Base-by-base conservation (phyloP, 2,113 vertebrate genomes). In the Lampris incognitus region DNA sequence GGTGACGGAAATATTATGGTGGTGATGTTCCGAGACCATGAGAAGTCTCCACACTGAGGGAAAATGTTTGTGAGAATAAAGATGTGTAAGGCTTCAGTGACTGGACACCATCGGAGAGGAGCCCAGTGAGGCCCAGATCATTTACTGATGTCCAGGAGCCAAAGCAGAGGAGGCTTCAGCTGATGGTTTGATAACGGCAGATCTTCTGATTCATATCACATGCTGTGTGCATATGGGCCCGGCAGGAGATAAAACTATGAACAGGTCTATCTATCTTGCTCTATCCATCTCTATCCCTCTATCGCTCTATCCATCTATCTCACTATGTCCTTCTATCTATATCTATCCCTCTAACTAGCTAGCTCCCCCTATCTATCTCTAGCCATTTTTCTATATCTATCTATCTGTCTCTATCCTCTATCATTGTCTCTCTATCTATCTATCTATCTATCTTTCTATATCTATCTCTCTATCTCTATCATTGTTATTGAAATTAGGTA, bases 61-160 rank as follows among this genome's bases (percentile, higher is more conserved):
- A 69, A 77, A 60, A 57, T 76, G 70, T 54, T 54, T 70, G 60
- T 78, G 69, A 58, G 74, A 79, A 74, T 55, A 79, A 63, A 83
- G 76, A 88, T 86, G 74, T 60, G 83, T 82, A 67, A 63, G 80
- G 83, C 76, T 79, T 79, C 72, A 62, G 77, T 61, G 77, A 57
- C 11, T 13, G 10, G 10, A 54, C 13, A n/a, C 51, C 64, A 69
- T 84, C 67, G 61, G 62, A 71, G 49, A 81, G 49, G 42, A 69
- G 51, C 51, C 51, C n/a, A 54, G 51, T 11, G 10, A 61, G 76
- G 74, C 83, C 69, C 62, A 87, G 87, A 90, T 85, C 68, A 66
- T 76, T 85, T 74, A 13, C 51, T 50, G 63, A 66, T 80, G 76
- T 82, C 70, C 52, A 4, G 39, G 67, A 71, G 8, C 56, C 48